Evolutionary conservation across 2,113 vertebrate species (phyloP).

Genomic region (Calypte anna): DNA sequence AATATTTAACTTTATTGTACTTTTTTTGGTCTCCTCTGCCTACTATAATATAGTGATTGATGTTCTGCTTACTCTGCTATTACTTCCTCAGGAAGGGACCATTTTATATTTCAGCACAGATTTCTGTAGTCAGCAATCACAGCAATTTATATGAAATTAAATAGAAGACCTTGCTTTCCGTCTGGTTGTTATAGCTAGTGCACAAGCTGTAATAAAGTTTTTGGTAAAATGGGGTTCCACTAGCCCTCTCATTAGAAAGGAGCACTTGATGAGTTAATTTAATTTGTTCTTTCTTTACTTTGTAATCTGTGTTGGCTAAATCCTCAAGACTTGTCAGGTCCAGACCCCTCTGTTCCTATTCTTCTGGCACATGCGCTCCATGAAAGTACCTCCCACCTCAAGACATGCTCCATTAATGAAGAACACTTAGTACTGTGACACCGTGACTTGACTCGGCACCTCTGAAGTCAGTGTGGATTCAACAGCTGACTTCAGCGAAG

Average conservation of each 20-base stretch:
- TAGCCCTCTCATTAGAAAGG: slow-evolving; percentile 16
- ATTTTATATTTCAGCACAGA: neutral
- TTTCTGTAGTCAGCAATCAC: neutral
- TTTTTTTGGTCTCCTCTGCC: neutral
- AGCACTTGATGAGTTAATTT: neutral
- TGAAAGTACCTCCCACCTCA: neutral
- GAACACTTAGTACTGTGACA: neutral
- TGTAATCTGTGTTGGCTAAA: neutral
- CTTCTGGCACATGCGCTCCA: neutral
- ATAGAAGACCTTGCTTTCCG: neutral
- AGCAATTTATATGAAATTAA: neutral
- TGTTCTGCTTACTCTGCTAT: neutral
- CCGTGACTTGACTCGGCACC: neutral
- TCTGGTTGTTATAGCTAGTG: neutral
- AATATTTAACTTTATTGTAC: neutral
- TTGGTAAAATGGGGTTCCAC: slow-evolving; percentile 18
- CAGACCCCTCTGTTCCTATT: neutral
- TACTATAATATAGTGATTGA: neutral
- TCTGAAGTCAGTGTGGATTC: neutral
- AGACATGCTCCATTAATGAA: neutral
- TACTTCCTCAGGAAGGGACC: neutral
- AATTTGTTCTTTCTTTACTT: neutral
- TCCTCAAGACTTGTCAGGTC: neutral
- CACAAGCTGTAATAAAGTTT: slow-evolving; percentile 35
- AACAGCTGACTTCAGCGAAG: neutral